A percentile compares a stretch with the other conserved stretches of the same genome.
These are phyloP conservation scores for Sterna hirundo DNA, from an alignment of 2,113 vertebrate species.

Conservation along the genomic window DNA sequence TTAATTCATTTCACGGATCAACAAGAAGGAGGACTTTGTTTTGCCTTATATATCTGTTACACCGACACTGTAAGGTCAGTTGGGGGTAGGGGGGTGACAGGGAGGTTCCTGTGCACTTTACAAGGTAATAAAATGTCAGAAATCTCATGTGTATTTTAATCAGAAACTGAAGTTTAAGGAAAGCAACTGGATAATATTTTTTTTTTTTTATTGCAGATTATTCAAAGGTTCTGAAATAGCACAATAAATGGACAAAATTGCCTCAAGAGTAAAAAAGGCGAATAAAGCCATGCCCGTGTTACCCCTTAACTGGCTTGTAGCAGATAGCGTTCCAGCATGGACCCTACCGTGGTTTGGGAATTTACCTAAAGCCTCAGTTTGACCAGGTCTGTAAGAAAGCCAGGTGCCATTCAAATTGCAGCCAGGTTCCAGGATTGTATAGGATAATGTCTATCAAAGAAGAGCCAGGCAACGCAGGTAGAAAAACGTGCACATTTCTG, in stretches of 20 bases:
- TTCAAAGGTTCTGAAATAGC: slow-evolving; percentile 56
- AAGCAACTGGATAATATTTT: slow-evolving; percentile 28
- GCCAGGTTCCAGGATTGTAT: neutral
- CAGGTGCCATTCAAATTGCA: neutral
- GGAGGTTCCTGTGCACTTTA: neutral
- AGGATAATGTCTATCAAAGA: neutral
- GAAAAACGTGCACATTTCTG: neutral
- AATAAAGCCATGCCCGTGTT: neutral
- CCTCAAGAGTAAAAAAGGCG: slow-evolving; percentile 21
- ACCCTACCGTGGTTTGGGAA: neutral
- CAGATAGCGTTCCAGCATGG: neutral
- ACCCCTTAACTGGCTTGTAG: neutral
- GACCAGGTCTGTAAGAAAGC: neutral
- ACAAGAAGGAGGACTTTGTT: neutral
- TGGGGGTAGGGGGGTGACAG: neutral
- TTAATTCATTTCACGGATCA: neutral
- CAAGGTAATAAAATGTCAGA: neutral
- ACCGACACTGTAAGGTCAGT: neutral
- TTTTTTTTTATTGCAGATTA: slow-evolving; percentile 43
- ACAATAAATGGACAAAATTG: slow-evolving; percentile 31
- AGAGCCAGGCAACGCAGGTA: neutral
- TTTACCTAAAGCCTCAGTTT: neutral
- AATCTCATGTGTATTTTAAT: slow-evolving; percentile 14
- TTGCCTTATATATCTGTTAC: neutral
- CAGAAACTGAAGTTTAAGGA: slow-evolving; percentile 39